Evolutionary conservation across 2,797 vertebrate species (phyloP).

Genomic region (Buphagus erythrorhynchus): DNA sequence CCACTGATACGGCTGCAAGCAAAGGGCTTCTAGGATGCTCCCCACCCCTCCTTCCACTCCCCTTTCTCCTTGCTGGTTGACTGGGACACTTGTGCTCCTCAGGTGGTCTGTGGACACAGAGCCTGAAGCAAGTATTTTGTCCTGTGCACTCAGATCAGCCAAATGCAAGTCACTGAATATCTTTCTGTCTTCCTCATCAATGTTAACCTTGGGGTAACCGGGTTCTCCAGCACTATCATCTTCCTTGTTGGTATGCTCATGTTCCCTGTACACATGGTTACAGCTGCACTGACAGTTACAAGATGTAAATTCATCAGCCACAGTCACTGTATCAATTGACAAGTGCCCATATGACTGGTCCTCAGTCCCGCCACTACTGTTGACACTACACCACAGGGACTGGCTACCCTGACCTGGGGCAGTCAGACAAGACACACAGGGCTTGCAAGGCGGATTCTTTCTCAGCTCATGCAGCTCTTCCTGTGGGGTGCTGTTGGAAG

Average conservation of each 20-base stretch:
- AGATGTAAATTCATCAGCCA: constrained; percentile 76
- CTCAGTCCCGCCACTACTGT: neutral
- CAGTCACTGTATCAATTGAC: constrained; percentile 88
- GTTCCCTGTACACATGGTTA: neutral
- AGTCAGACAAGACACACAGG: neutral
- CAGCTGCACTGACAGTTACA: constrained; percentile 52
- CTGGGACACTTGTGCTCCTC: neutral
- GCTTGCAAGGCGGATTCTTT: neutral
- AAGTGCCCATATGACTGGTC: constrained; percentile 79
- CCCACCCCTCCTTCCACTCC: neutral
- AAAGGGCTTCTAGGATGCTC: constrained; percentile 66
- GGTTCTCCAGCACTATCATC: constrained; percentile 39
- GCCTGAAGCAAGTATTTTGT: constrained; percentile 55
- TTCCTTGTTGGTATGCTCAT: constrained; percentile 4
- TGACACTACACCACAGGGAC: neutral
- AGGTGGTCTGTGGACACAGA: constrained; percentile 11
- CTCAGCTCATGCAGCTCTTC: constrained; percentile 28
- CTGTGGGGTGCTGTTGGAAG: neutral
- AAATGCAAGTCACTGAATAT: neutral
- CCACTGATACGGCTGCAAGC: constrained; percentile 60
- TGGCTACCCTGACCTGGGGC: neutral
- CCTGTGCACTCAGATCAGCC: neutral
- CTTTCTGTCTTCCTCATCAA: constrained; percentile 27
- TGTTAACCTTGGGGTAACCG: constrained; percentile 62
- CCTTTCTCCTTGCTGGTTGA: neutral